Percentiles rank a stretch among this genome's conserved stretches.
phyloP scores from a whole-genome alignment of 2,113 vertebrate species.

The Clarias macrocephalus region DNA sequence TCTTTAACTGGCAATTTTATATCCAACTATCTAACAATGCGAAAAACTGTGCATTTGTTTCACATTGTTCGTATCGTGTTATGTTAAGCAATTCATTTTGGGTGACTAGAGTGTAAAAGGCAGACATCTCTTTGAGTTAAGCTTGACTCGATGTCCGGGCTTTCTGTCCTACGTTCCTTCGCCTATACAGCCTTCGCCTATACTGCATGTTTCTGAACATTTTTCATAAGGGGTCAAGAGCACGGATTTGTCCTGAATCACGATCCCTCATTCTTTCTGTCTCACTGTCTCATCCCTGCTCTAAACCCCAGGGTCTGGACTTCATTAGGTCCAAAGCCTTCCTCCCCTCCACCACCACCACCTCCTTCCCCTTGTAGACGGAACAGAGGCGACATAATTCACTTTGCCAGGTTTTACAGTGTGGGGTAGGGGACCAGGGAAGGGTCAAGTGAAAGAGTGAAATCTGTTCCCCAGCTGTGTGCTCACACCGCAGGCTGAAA shows the following conservation, averaged over 20 bases:
- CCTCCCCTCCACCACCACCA: not conserved
- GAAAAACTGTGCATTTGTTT: not conserved
- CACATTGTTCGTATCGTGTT: not conserved
- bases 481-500: constrained; percentile 41
- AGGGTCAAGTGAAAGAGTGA: constrained; percentile 59
- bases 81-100: not conserved
- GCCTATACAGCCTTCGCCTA: not conserved
- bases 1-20: not conserved
- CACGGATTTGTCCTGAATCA: constrained; percentile 2
- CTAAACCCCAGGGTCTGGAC: constrained; percentile 55
- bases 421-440: constrained; percentile 53
- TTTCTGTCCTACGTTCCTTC: not conserved
- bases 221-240: constrained; percentile 1
- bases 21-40: not conserved
- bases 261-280: not conserved
- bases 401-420: constrained; percentile 63
- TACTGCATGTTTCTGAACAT: not conserved
- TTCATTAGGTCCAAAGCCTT: constrained; percentile 48
- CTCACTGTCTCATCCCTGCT: not conserved
- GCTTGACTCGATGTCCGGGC: not conserved
- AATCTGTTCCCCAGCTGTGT: constrained; percentile 64
- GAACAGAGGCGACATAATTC: constrained; percentile 63
- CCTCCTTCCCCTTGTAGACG: constrained; percentile 29
- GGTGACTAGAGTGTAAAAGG: not conserved
- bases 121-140: not conserved